Evolutionary conservation across 2,113 vertebrate species (phyloP).

Genomic region (Nycticryphes semicollaris): DNA sequence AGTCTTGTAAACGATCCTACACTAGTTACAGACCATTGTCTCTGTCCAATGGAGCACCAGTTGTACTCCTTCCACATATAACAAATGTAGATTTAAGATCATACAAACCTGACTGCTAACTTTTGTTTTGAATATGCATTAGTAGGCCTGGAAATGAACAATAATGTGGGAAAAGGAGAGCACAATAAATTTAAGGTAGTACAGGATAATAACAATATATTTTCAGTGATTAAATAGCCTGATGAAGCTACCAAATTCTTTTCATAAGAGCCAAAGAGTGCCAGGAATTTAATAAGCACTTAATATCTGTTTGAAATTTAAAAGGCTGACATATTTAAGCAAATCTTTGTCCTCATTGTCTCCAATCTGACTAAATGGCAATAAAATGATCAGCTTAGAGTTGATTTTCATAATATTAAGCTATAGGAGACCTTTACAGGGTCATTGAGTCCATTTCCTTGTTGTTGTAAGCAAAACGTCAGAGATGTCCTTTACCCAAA

Average conservation of each 20-base stretch:
- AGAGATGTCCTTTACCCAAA: slow-evolving; percentile 21
- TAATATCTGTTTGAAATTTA: not conserved
- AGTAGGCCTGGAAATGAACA: not conserved
- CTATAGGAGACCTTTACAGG: not conserved
- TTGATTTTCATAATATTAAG: not conserved
- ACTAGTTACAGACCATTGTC: not conserved
- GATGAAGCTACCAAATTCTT: not conserved
- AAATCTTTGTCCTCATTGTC: not conserved
- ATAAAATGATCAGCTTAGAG: not conserved
- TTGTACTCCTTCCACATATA: not conserved
- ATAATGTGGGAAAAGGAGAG: not conserved
- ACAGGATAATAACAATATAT: not conserved
- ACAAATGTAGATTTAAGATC: not conserved
- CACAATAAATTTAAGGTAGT: not conserved
- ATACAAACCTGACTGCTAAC: not conserved
- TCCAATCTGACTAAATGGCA: not conserved
- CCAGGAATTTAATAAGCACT: not conserved
- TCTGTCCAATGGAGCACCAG: not conserved
- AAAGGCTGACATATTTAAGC: not conserved
- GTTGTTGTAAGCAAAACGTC: slow-evolving; percentile 41
- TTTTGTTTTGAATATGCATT: not conserved
- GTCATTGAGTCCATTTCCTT: slow-evolving; percentile 7
- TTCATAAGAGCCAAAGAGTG: not conserved
- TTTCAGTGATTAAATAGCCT: not conserved
- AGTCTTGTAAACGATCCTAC: not conserved